Conservation (phyloP, 2,113 vertebrate species). For the Scomber scombrus region DNA sequence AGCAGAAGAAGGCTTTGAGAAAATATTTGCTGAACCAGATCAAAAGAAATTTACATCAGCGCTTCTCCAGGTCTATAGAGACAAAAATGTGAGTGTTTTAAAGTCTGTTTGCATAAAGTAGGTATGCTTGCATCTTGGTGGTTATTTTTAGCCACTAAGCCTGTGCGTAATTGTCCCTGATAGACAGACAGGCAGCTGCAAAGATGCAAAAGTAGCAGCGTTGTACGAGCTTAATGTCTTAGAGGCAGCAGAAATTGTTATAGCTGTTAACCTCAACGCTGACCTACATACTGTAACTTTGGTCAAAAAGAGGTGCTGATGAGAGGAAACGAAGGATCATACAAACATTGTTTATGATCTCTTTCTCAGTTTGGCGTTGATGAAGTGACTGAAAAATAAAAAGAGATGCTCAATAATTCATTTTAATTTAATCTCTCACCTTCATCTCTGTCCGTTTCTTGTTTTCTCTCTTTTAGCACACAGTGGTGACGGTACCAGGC, state of each 20-base stretch:
- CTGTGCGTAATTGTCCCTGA: conserved; percentile 37
- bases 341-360: conserved; percentile 1
- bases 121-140: not conserved
- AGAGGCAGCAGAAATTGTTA: conserved; percentile 47
- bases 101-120: conserved; percentile 30
- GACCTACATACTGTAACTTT: conserved; percentile 60
- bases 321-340: conserved; percentile 2
- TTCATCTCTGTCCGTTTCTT: not conserved
- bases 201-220: conserved; percentile 37
- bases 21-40: conserved; percentile 36
- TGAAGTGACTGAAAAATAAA: not conserved
- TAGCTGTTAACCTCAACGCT: conserved; percentile 47
- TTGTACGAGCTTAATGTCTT: conserved; percentile 27
- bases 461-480: conserved; percentile 51
- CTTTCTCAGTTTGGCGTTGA: not conserved
- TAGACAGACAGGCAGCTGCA: conserved; percentile 26
- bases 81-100: conserved; percentile 69
- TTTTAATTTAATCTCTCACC: not conserved
- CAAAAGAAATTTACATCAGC: conserved; percentile 1
- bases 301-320: conserved; percentile 43
- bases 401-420: not conserved
- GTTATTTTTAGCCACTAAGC: conserved; percentile 57
- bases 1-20: conserved; percentile 72
- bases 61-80: conserved; percentile 54
- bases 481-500: conserved; percentile 59